Base-by-base conservation (phyloP, 1,140 invertebrate genomes). In the Hycleus cichorii region DNA sequence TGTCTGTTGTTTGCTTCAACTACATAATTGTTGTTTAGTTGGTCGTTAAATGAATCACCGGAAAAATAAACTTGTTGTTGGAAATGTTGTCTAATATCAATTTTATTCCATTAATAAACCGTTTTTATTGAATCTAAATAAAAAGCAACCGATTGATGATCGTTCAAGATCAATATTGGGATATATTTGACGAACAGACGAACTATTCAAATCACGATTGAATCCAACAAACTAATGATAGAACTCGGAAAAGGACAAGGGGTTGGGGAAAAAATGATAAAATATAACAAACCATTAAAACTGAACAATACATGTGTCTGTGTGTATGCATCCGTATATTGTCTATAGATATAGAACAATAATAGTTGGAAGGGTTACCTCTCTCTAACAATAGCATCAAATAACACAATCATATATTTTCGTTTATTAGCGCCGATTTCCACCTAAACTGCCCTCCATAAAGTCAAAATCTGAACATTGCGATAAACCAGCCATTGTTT, bases 401-500 rank as follows among this genome's bases (percentile, higher is more conserved):
- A 69, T 67, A 69, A 68, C 63, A 61, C 49, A 65, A 63, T 64
- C 65, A 71, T 71, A 68, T 68, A 69, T 71, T 67, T 65, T 65
- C 70, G 68, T 72, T 71, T 72, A 72, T 72, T 70, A 72, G 69
- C 64, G 61, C 57, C 68, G 68, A 68, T 69, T 32, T 71, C 69
- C 68, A 68, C 64, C 68, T 59, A 64, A 69, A 70, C 67, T 68
- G 69, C 64, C 64, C 56, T 44, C 64, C 69, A 69, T 72, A 73
- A 73, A 69, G 69, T 71, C 70, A 65, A 72, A 74, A 74, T 72
- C 69, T 72, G 71, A 70, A 72, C 70, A 72, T 72, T 70, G 66
- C 68, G 71, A 74, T 74, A 72, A 72, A 74, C 67, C 70, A 64
- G 57, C 69, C 70, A 74, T 74, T 74, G 71, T 74, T 72, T 71